Conservation (phyloP, 2,888 invertebrate genomes). For the Diachrysia chrysitis region DNA sequence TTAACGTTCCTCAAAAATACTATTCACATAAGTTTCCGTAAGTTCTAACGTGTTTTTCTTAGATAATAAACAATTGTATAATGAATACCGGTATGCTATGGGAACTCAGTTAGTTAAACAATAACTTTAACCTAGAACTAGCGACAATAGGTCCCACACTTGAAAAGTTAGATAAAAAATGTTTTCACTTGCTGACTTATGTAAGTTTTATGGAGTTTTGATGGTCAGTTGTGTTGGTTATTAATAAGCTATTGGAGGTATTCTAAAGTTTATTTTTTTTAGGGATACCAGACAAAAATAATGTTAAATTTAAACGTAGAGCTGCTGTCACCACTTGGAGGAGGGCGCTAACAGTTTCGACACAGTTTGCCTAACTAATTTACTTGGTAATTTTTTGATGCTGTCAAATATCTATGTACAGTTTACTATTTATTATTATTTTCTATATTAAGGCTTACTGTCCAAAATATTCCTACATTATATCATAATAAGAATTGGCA, state of each 20-base stretch:
- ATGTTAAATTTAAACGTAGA: no score
- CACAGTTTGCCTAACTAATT: no score
- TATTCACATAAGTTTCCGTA: slow-evolving; percentile 21
- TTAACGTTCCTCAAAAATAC: neutral
- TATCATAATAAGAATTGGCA: no score
- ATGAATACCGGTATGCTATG: slow-evolving; percentile 70
- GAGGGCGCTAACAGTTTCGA: no score
- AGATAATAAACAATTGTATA: slow-evolving; percentile 50
- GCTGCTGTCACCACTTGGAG: no score
- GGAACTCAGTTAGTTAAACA: slow-evolving; percentile 68
- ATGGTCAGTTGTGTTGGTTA: slow-evolving; percentile 35
- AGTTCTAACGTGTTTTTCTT: slow-evolving; percentile 37
- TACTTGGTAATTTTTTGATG: no score
- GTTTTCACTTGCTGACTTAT: slow-evolving; percentile 78
- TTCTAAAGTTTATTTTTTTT: no score
- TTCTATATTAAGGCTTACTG: no score
- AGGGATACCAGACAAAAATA: no score
- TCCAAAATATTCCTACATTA: no score
- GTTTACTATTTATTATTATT: no score
- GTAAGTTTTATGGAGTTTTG: slow-evolving; percentile 66
- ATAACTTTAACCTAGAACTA: slow-evolving; percentile 82
- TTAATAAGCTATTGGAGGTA: neutral
- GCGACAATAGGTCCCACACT: slow-evolving; percentile 80
- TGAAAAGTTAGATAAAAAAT: slow-evolving; percentile 75
- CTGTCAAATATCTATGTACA: no score